Conservation (phyloP, 2,888 invertebrate genomes). For the Drosophila mettleri region DNA sequence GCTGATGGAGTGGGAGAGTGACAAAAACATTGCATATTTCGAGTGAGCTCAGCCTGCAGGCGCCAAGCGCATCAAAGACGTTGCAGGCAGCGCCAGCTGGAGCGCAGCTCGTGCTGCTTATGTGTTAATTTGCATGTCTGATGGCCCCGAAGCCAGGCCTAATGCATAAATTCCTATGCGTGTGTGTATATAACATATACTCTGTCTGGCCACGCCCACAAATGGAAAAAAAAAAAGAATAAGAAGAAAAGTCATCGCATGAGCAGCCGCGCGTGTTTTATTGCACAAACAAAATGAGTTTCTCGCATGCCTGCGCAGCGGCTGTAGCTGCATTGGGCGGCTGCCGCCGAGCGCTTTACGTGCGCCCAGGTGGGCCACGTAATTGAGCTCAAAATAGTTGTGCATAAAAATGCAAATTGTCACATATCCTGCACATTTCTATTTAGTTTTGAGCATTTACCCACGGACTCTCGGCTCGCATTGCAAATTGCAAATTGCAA, state of each 20-base stretch:
- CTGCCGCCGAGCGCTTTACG: too few species aligned
- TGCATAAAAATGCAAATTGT: slow-evolving; percentile 81
- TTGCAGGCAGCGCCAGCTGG: slow-evolving; percentile 58
- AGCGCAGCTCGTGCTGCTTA: slow-evolving; percentile 60
- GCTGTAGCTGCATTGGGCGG: slow-evolving; percentile 60
- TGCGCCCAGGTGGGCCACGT: slow-evolving; percentile 38
- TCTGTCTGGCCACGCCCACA: slow-evolving; percentile 45
- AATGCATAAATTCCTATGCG: slow-evolving; percentile 69
- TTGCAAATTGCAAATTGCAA: slow-evolving; percentile 67
- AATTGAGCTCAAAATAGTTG: slow-evolving; percentile 76
- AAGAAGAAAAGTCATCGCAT: slow-evolving; percentile 50
- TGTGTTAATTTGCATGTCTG: slow-evolving; percentile 76
- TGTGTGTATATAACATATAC: background rate
- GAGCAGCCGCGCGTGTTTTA: slow-evolving; percentile 71
- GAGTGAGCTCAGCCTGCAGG: slow-evolving; percentile 26
- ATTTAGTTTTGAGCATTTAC: slow-evolving; percentile 66
- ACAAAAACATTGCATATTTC: slow-evolving; percentile 66
- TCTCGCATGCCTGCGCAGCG: slow-evolving; percentile 70
- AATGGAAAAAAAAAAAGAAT: too few species aligned
- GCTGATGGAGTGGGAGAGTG: too few species aligned
- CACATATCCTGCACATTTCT: slow-evolving; percentile 78
- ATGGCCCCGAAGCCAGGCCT: slow-evolving; percentile 52
- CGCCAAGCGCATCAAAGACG: slow-evolving; percentile 65
- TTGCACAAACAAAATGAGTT: slow-evolving; percentile 76
- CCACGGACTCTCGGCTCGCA: slow-evolving; percentile 37